Conservation (phyloP, 2,113 vertebrate species). For the Dasypus novemcinctus region DNA sequence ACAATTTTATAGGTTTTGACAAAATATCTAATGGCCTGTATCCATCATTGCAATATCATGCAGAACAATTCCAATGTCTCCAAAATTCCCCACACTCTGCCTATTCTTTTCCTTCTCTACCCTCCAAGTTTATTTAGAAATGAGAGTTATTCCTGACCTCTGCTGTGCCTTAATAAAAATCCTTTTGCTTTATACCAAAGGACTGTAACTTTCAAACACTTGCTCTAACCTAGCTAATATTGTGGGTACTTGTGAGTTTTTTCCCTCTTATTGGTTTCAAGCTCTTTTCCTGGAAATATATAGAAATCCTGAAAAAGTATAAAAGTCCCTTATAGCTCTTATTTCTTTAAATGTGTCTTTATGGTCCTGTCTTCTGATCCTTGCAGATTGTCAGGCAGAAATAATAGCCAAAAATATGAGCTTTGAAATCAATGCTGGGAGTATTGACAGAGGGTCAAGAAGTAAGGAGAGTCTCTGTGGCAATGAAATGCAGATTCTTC, state of each 20-base stretch:
- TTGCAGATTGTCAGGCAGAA: background rate
- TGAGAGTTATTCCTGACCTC: background rate
- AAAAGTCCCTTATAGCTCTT: background rate
- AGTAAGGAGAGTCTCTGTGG: background rate
- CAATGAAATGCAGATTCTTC: background rate
- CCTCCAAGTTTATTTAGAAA: background rate
- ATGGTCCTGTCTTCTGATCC: background rate
- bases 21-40: too few relatives aligned
- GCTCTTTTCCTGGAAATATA: background rate
- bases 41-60: too few relatives aligned
- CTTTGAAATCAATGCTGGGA: background rate
- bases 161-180: background rate
- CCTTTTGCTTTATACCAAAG: background rate
- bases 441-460: background rate
- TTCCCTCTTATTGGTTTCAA: background rate
- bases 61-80: too few relatives aligned
- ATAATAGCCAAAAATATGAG: background rate
- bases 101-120: too few relatives aligned
- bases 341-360: background rate
- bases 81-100: too few relatives aligned
- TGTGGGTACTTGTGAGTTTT: background rate
- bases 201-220: background rate
- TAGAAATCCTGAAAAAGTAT: background rate
- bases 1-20: too few relatives aligned
- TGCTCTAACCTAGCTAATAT: background rate